Percentiles rank a stretch among this genome's conserved stretches.
phyloP scores from a whole-genome alignment of 2,113 vertebrate genomes.

The Plotosus lineatus region DNA sequence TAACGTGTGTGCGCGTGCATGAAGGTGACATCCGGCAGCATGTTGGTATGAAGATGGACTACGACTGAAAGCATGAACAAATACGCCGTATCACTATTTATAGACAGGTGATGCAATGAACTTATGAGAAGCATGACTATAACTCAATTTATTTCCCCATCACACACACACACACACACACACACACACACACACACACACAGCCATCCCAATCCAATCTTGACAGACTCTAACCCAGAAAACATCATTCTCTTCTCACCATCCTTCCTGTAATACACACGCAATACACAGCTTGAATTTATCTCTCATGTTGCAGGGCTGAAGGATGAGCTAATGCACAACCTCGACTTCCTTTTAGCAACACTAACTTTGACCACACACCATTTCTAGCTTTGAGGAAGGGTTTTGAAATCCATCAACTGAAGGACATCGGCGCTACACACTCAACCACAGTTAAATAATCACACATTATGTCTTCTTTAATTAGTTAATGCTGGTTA shows the following conservation, averaged over 20 bases:
- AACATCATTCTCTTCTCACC: neutral
- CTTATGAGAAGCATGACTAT: conserved; percentile 42
- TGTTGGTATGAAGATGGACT: no score
- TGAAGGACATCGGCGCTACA: neutral
- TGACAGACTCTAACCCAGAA: neutral
- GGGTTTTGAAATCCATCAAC: neutral
- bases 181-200: conserved; percentile 12
- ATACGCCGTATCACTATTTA: conserved; percentile 6
- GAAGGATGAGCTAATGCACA: neutral
- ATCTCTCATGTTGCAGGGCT: neutral
- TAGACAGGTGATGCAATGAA: conserved; percentile 14
- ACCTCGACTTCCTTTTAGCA: neutral
- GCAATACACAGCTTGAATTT: neutral
- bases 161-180: neutral
- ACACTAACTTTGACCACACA: neutral
- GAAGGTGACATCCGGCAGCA: neutral
- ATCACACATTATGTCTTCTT: neutral
- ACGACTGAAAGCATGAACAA: no score
- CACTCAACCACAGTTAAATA: neutral
- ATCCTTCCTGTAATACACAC: neutral
- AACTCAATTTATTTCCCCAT: conserved; percentile 26
- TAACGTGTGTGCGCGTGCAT: neutral
- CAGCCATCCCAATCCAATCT: neutral
- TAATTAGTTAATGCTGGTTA: neutral
- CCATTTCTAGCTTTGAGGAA: neutral